phyloP scores from a whole-genome alignment of 2,888 invertebrate genomes.

The Auanema sp. region DNA sequence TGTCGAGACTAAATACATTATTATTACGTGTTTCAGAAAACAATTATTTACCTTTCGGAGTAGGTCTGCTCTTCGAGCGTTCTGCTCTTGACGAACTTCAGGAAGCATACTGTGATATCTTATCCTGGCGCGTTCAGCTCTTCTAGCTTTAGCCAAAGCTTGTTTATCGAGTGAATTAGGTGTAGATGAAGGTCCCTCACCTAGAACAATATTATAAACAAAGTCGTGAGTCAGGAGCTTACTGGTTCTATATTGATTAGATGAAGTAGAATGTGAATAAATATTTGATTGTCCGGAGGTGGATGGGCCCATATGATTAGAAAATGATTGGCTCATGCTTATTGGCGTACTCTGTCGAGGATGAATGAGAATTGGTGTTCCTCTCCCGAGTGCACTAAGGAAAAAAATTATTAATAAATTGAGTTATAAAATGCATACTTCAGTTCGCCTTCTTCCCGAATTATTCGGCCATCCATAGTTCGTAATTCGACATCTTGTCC shows the following conservation, averaged over 20 bases:
- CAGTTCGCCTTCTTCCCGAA: conserved; percentile 9
- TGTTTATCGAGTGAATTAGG: neutral
- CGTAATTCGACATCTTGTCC: conserved; percentile 36
- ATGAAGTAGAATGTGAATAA: no score
- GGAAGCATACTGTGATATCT: conserved; percentile 38
- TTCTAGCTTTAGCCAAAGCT: conserved; percentile 18
- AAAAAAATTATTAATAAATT: neutral
- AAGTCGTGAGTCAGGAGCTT: no score
- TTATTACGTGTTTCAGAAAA: neutral
- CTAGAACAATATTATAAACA: no score
- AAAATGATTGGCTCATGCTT: no score
- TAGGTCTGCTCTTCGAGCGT: conserved; percentile 32
- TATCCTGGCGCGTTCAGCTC: conserved; percentile 34
- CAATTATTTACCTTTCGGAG: conserved; percentile 22
- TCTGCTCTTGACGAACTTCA: conserved; percentile 29
- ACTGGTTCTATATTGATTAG: no score
- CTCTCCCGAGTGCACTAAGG: no score
- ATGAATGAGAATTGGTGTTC: no score
- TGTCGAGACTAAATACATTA: conserved; percentile 20
- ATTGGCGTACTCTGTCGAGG: no score
- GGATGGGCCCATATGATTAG: no score
- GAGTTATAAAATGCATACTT: conserved; percentile 3
- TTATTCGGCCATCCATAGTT: conserved; percentile 26
- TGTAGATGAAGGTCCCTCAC: no score
- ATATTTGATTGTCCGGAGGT: no score